Base-by-base conservation (phyloP, 1,140 invertebrate genomes). In the Cyclargus thomasi region DNA sequence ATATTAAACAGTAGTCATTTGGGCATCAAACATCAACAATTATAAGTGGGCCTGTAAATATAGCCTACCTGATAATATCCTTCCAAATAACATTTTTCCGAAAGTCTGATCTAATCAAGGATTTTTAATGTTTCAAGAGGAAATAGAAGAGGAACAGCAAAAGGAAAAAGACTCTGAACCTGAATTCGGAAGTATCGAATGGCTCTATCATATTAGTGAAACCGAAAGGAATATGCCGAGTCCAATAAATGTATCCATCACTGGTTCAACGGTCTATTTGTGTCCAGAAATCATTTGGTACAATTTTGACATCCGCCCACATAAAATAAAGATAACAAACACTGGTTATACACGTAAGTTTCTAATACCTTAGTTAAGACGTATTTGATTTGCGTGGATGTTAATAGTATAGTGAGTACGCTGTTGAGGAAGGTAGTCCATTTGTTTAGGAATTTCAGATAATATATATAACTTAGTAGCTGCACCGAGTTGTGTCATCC, bases 251-350 rank as follows among this genome's bases (percentile, higher is more conserved):
- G 89, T 94, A 1, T 91, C 92, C 62, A 91, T 93, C 8, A 84
- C 84, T 4, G 78, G 78, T 0, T 90, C 92, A 55, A 85, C 77
- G 47, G 70, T 75, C n/a, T 88, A 92, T 18, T 63, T 70, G 17
- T 81, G 92, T 20, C 90, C 91, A 16, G 80, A 85, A 57, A 74
- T 94, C 11, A 73, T 83, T 36, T 94, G 92, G 92, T 81, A 81
- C 66, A 90, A 93, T 74, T 91, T 91, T 55, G 89, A 92, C 36
- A 71, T 91, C 1, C 82, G 79, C 53, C 92, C 93, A 0, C 92
- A 92, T 67, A 93, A 93, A 86, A 75, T 93, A 39, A 93, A 93
- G 75, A 62, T 93, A 0, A 92, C 92, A 0, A 94, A 94, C 70
- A 92, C 92, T 2, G 93, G 93, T 57, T 90, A 90, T 64, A 93